Evolutionary conservation across 2,797 vertebrate genomes (phyloP).

Genomic region (Gadopsis bispinosus): DNA sequence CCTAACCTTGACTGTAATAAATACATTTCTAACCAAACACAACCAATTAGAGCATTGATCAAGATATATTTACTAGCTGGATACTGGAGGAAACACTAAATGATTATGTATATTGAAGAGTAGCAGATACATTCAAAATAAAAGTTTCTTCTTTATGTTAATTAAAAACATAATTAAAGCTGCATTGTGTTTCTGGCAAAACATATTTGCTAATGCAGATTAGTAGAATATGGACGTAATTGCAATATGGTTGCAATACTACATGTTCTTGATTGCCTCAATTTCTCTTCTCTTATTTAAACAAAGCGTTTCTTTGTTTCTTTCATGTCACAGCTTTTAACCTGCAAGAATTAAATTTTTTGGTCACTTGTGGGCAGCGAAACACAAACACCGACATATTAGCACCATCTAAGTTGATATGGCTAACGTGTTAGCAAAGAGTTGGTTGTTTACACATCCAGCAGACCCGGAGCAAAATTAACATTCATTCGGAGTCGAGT

Average conservation of each 20-base stretch:
- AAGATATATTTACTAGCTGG: not conserved
- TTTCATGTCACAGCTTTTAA: not conserved
- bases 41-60: not conserved
- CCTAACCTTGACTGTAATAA: not conserved
- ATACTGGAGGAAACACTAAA: not conserved
- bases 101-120: not conserved
- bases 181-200: not conserved
- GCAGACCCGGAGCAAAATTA: not conserved
- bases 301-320: not conserved
- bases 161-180: not conserved
- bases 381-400: not conserved
- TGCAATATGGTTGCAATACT: too few relatives aligned
- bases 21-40: not conserved
- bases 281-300: not conserved
- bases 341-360: not conserved
- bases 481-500: not conserved
- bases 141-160: not conserved
- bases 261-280: not conserved
- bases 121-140: not conserved
- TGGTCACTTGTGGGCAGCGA: not conserved
- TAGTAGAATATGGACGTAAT: not conserved
- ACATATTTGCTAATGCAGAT: not conserved
- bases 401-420: not conserved
- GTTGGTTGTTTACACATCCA: not conserved
- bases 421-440: not conserved